Conservation (phyloP, 2,888 invertebrate genomes). For the Drosophila flavopinicola region DNA sequence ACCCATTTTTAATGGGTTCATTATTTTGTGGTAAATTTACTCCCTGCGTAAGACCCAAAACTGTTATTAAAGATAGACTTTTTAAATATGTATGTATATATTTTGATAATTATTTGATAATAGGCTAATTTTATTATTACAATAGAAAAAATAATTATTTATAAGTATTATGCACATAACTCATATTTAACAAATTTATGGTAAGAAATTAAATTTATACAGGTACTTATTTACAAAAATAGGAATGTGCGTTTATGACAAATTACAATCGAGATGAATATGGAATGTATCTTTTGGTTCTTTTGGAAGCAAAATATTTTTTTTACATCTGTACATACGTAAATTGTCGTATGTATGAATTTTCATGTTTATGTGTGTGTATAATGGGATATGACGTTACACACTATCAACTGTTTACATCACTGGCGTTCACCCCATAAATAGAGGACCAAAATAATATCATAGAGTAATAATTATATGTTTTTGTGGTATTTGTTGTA, state of each 20-base stretch:
- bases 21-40: no score
- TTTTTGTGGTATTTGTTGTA: constrained; percentile 2
- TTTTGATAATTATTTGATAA: constrained; percentile 19
- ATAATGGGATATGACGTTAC: constrained; percentile 3
- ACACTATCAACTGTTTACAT: constrained; percentile 1
- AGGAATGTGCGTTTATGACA: constrained; percentile 51
- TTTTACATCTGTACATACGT: constrained; percentile 8
- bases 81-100: constrained; percentile 1
- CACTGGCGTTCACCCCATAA: not conserved
- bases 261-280: constrained; percentile 36
- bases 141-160: constrained; percentile 53
- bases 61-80: no score
- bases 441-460: constrained; percentile 33
- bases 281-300: constrained; percentile 20
- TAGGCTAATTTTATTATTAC: constrained; percentile 42
- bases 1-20: no score
- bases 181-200: constrained; percentile 52
- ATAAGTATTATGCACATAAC: constrained; percentile 40
- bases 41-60: no score
- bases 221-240: constrained; percentile 64
- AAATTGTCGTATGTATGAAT: not conserved
- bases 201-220: constrained; percentile 41
- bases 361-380: constrained; percentile 13
- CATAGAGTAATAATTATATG: constrained; percentile 12
- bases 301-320: constrained; percentile 15